Evolutionary conservation across 1,140 invertebrate species (phyloP), one percentile per base, ranked within the genome.

Genomic region (Drosophila serrata): DNA sequence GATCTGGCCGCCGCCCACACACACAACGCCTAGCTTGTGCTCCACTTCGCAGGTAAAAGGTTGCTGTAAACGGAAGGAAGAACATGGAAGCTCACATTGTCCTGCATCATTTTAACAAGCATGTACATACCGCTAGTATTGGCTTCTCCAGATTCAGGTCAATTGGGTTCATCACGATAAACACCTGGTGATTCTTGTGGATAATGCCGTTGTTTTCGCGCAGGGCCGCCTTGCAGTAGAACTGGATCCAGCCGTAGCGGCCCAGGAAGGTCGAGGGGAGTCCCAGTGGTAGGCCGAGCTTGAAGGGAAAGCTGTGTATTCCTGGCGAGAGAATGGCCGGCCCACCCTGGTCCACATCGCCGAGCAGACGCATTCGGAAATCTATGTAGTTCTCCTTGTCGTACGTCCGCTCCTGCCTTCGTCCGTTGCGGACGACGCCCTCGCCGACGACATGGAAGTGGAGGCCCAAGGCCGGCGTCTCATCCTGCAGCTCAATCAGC

Each of bases 321-420:
- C 98, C 98, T 1, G 98, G 97, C 12, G 97, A 98, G n/a, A 99
- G 93, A 17, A 98, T 93, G 46, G 97, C 96, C 43, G 97, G 95
- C 15, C 82, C 74, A 12, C 96, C 95, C 92, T 97, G 96, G 82
- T 96, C 96, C 95, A 93, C 73, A 94, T 98, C 97, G 48, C 98
- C 98, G 4, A 99, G 94, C 6, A 99, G 94, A 88, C 97, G 94
- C 97, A 99, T 98, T 70, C 98, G 95, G 93, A 99, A 99, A 93
- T 99, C 98, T 76, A 98, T 98, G 92, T 98, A 99, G 92, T 98
- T 98, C 93, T 99, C 98, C 92, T 97, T 96, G 92, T 98, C 97
- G 92, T 96, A 97, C 6, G 97, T 95, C 77, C 96, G 94, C 75
- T 98, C 97, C 87, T 97, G 96, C 9, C 97, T 94, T 40, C 96